A percentile compares a stretch with the other conserved stretches of the same genome.
phyloP scores from a whole-genome alignment of 1,140 invertebrate genomes.

The Subanguina moxae region DNA sequence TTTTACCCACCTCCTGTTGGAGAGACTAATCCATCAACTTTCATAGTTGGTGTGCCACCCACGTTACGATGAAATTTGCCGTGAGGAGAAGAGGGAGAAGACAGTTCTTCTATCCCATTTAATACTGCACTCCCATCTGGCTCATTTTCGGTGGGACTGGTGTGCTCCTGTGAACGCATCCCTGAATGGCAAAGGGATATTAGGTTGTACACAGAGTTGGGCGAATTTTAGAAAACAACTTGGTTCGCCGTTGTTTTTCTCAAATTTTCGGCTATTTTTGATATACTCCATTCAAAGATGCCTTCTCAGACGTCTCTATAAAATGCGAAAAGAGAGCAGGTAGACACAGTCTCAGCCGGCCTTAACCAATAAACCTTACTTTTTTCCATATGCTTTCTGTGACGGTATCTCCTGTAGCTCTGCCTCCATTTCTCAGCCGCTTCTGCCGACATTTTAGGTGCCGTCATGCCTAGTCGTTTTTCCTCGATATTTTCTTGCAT shows the following conservation, averaged over 20 bases:
- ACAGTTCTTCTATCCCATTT: slow-evolving; percentile 14
- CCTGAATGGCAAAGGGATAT: too few species aligned
- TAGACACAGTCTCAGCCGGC: too few species aligned
- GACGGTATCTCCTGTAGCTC: slow-evolving; percentile 53
- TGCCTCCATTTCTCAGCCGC: slow-evolving; percentile 55
- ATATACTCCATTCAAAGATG: too few species aligned
- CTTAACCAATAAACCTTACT: slow-evolving; percentile 21
- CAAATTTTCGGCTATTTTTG: too few species aligned
- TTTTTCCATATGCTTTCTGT: slow-evolving; percentile 50
- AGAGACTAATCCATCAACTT: not conserved
- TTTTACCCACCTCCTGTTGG: too few species aligned
- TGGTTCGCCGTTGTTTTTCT: too few species aligned
- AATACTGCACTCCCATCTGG: slow-evolving; percentile 13
- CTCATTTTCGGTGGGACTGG: not conserved
- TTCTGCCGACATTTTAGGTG: slow-evolving; percentile 55
- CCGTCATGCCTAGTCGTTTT: slow-evolving; percentile 41
- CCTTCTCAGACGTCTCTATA: too few species aligned
- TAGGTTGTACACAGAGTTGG: too few species aligned
- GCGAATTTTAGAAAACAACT: too few species aligned
- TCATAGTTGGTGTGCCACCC: slow-evolving; percentile 5
- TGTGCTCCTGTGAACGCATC: not conserved
- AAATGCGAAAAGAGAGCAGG: too few species aligned
- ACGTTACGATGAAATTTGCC: not conserved
- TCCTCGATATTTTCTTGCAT: slow-evolving; percentile 28
- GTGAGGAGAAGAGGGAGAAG: not conserved